A percentile compares a stretch with the other conserved stretches of the same genome.
These are phyloP conservation scores for Halichoerus grypus DNA, from an alignment of 2,113 vertebrate genomes.

Conservation along the genomic window DNA sequence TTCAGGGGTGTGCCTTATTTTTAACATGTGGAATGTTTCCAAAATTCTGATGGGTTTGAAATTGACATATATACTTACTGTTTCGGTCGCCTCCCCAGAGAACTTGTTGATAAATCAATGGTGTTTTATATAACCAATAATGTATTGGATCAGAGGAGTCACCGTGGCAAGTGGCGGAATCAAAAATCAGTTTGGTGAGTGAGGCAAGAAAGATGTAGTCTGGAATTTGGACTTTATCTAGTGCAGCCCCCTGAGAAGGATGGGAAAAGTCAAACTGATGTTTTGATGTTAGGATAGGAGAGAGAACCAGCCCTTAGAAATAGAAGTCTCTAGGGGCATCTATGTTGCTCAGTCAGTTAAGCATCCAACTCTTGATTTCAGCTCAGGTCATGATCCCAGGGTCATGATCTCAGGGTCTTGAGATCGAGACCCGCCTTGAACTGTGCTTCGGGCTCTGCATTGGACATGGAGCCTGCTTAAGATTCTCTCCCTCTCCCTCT, in stretches of 20 bases:
- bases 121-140: not conserved
- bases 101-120: not conserved
- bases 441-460: too few relatives aligned
- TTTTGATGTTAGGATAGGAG: not conserved
- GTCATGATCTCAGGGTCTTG: too few relatives aligned
- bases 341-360: too few relatives aligned
- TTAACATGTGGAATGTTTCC: not conserved
- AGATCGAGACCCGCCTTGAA: too few relatives aligned
- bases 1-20: accelerated
- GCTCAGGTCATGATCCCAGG: too few relatives aligned
- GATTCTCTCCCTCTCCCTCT: not conserved
- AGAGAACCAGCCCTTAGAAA: not conserved
- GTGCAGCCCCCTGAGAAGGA: not conserved
- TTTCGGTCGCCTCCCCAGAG: not conserved
- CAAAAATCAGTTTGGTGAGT: not conserved
- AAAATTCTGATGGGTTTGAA: not conserved
- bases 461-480: not conserved
- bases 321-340: not conserved
- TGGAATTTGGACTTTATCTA: not conserved
- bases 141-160: not conserved
- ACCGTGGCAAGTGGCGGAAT: accelerated
- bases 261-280: not conserved
- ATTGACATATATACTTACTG: not conserved
- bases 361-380: too few relatives aligned
- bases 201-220: not conserved